phyloP scores from a whole-genome alignment of 2,888 invertebrate genomes.

The Cryptosula pallasiana region DNA sequence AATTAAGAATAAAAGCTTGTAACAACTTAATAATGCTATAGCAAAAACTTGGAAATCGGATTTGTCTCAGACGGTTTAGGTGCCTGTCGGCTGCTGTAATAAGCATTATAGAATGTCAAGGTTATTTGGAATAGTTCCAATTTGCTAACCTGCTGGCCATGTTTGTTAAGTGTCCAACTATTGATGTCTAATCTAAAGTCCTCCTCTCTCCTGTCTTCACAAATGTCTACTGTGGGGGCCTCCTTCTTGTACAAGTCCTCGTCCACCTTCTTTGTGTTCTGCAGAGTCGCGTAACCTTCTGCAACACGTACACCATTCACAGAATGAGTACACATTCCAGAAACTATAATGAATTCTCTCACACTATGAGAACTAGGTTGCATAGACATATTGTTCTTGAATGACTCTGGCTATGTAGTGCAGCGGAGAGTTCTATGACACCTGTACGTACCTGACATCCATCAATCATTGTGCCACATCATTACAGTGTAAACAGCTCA shows the following conservation, averaged over 20 bases:
- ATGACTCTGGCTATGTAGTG: too few relatives aligned
- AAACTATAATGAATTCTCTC: too few relatives aligned
- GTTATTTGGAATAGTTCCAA: background rate
- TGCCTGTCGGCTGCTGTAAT: background rate
- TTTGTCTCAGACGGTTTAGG: background rate
- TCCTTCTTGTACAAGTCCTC: conserved; percentile 15
- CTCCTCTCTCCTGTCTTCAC: conserved; percentile 21
- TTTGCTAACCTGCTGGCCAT: background rate
- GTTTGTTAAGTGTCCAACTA: conserved; percentile 11
- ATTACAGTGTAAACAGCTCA: too few relatives aligned
- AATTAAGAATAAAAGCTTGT: background rate
- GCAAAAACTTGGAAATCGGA: background rate
- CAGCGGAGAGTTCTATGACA: too few relatives aligned
- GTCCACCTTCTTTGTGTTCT: conserved; percentile 10
- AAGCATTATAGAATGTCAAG: background rate
- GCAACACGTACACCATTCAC: too few relatives aligned
- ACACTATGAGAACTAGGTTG: too few relatives aligned
- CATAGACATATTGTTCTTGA: too few relatives aligned
- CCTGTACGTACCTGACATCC: too few relatives aligned
- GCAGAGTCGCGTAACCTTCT: conserved; percentile 1
- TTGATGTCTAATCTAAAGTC: conserved; percentile 15
- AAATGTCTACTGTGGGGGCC: conserved; percentile 10
- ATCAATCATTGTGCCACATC: too few relatives aligned
- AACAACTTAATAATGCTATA: too few relatives aligned
- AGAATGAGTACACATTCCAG: too few relatives aligned